Conservation (phyloP, 2,888 invertebrate genomes). For the Eilema griseolum region DNA sequence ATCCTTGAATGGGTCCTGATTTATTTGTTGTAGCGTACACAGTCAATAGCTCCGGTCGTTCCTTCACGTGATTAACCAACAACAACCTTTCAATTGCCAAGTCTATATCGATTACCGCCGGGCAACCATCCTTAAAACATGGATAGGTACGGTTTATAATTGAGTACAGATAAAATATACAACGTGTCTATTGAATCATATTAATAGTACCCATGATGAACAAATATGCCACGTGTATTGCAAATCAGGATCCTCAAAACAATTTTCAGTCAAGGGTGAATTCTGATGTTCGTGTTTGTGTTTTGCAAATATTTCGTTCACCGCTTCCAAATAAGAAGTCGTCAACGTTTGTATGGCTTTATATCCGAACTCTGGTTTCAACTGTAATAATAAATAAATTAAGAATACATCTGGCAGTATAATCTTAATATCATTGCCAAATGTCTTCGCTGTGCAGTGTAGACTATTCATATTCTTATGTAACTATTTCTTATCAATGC, state of each 20-base stretch:
- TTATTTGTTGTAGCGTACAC: constrained; percentile 64
- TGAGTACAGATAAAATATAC: neutral
- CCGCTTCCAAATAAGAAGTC: constrained; percentile 71
- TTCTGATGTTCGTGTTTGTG: constrained; percentile 66
- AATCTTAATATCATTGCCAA: constrained; percentile 26
- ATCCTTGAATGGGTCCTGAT: constrained; percentile 80
- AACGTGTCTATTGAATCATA: neutral
- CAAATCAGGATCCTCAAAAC: constrained; percentile 74
- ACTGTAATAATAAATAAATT: constrained; percentile 54
- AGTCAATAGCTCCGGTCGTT: constrained; percentile 71
- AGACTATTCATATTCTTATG: neutral
- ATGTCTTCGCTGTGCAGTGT: constrained; percentile 15
- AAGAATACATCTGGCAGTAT: constrained; percentile 28
- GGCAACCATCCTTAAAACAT: constrained; percentile 76
- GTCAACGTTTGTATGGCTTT: constrained; percentile 79
- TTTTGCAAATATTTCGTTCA: constrained; percentile 70
- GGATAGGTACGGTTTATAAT: neutral
- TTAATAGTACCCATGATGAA: constrained; percentile 67
- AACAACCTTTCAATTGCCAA: constrained; percentile 87
- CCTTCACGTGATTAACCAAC: constrained; percentile 77
- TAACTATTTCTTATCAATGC: neutral
- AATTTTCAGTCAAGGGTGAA: constrained; percentile 72
- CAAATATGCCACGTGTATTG: constrained; percentile 76
- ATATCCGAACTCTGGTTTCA: constrained; percentile 76
- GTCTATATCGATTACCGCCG: constrained; percentile 87